These are phyloP conservation scores for Malaclemys terrapin DNA, from an alignment of 2,113 vertebrate genomes.

Conservation along the genomic window DNA sequence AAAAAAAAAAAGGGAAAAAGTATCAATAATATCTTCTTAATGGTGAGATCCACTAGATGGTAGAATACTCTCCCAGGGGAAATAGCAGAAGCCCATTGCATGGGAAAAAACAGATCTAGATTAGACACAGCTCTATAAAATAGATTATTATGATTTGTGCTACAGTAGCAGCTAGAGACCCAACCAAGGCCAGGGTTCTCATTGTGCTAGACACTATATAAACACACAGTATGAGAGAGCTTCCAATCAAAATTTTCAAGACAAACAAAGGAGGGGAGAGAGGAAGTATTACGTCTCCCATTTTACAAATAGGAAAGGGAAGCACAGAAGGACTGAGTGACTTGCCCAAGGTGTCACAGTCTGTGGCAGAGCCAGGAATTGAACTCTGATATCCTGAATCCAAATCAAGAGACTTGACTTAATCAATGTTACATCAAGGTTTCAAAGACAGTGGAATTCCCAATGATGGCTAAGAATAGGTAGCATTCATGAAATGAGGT, in stretches of 20 bases:
- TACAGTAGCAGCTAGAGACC: not conserved
- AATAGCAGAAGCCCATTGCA: not conserved
- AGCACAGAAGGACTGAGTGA: too few species aligned
- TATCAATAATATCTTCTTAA: not conserved
- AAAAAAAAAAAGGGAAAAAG: conserved; percentile 42
- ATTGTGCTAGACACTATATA: not conserved
- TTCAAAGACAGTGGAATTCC: not conserved
- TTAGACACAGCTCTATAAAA: not conserved
- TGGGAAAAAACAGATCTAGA: not conserved
- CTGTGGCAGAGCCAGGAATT: not conserved
- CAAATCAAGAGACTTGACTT: not conserved
- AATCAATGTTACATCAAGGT: not conserved
- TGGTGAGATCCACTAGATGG: not conserved
- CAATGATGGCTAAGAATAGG: not conserved
- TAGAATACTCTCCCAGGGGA: not conserved
- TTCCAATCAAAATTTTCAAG: not conserved
- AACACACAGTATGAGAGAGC: not conserved
- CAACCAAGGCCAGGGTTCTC: not conserved
- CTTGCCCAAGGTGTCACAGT: not conserved
- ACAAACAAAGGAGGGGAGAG: not conserved
- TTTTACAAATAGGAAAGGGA: not conserved
- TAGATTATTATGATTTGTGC: not conserved
- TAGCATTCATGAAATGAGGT: not conserved
- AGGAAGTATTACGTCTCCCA: not conserved
- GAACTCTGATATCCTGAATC: not conserved